These are phyloP conservation scores for Arge pagana DNA, from an alignment of 2,888 invertebrate species.

Conservation along the genomic window DNA sequence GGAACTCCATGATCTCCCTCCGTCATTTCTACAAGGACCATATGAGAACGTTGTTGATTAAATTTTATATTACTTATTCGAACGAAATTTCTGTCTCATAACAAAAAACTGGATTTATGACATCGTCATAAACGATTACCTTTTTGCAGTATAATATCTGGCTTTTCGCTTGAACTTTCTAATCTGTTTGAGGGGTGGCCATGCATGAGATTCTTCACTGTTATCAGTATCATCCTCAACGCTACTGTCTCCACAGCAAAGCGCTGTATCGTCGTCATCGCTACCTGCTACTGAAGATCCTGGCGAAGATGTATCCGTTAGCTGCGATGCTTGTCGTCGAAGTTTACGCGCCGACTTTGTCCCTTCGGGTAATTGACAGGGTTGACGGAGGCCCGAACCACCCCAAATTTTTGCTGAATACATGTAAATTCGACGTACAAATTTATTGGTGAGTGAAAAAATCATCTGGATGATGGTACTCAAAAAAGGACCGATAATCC, in stretches of 20 bases:
- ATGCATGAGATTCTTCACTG: slow-evolving; percentile 48
- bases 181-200: slow-evolving; percentile 32
- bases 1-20: slow-evolving; percentile 73
- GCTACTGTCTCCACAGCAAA: slow-evolving; percentile 45
- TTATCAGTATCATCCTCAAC: slow-evolving; percentile 48
- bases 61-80: not conserved
- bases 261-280: slow-evolving; percentile 46
- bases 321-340: slow-evolving; percentile 40
- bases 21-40: slow-evolving; percentile 51
- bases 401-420: slow-evolving; percentile 52
- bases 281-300: slow-evolving; percentile 46
- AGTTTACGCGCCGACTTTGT: slow-evolving; percentile 42
- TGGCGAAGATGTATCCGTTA: slow-evolving; percentile 42
- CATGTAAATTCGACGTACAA: not conserved
- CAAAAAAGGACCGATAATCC: not conserved
- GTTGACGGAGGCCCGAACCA: slow-evolving; percentile 43
- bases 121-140: slow-evolving; percentile 30
- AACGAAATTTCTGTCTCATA: not conserved
- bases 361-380: slow-evolving; percentile 38
- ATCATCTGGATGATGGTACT: not conserved
- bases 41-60: too few relatives aligned
- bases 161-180: slow-evolving; percentile 36
- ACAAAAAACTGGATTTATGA: slow-evolving; percentile 3
- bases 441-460: not conserved
- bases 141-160: slow-evolving; percentile 37